Conservation (phyloP, 1,140 invertebrate genomes). For the Trichogramma pretiosum region DNA sequence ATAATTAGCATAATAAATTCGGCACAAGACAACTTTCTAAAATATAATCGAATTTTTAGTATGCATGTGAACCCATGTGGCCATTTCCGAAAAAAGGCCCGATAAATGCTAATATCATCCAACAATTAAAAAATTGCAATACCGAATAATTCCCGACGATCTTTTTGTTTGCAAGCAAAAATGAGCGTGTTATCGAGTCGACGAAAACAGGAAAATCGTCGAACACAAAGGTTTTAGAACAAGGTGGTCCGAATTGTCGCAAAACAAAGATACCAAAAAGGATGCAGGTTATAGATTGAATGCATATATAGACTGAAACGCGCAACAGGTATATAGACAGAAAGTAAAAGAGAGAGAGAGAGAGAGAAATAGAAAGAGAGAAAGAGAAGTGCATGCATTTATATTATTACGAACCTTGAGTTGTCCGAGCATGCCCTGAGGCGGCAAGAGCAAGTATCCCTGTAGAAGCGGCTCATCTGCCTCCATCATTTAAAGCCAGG, state of each 20-base stretch:
- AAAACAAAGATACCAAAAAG: background rate
- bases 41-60: too few species aligned
- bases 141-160: too few species aligned
- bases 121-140: too few species aligned
- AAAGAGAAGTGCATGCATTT: background rate
- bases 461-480: slow-evolving; percentile 56
- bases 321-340: background rate
- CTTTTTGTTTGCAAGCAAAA: background rate
- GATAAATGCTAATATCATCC: too few species aligned
- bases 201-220: background rate
- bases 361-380: background rate
- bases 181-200: background rate
- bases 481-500: slow-evolving; percentile 56
- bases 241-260: too few species aligned
- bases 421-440: slow-evolving; percentile 52
- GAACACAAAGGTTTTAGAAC: background rate
- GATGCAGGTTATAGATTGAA: background rate
- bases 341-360: background rate
- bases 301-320: background rate
- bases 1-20: too few species aligned
- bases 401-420: slow-evolving; percentile 39
- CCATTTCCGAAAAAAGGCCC: too few species aligned
- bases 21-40: too few species aligned
- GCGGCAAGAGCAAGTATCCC: slow-evolving; percentile 60
- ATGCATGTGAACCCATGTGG: too few species aligned